Evolutionary conservation across 2,888 invertebrate genomes (phyloP).

Genomic region (Ceratothoa steindachneri): DNA sequence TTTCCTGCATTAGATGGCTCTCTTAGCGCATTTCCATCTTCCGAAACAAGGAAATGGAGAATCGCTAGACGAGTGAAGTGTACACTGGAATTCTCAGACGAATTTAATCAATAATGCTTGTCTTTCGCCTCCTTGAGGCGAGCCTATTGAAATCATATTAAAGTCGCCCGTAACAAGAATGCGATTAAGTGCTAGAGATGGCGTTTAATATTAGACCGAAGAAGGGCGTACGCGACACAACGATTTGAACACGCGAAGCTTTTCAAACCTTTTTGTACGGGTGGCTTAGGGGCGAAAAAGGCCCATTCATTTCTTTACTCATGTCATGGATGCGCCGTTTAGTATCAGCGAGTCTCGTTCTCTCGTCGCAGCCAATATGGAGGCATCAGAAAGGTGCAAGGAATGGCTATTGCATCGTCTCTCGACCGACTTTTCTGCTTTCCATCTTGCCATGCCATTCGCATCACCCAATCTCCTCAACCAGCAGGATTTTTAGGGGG

Average conservation of each 20-base stretch:
- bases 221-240: neutral
- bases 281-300: no score
- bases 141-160: conserved; percentile 45
- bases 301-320: no score
- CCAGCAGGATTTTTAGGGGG: no score
- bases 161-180: conserved; percentile 46
- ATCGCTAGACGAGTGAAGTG: neutral
- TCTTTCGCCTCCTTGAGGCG: conserved; percentile 39
- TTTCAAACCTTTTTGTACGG: conserved; percentile 14
- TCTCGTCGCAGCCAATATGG: conserved; percentile 43
- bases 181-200: conserved; percentile 46
- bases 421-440: conserved; percentile 13
- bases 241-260: no score
- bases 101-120: conserved; percentile 32
- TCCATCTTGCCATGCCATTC: neutral
- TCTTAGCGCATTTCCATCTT: neutral
- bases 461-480: neutral
- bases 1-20: no score
- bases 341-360: conserved; percentile 17
- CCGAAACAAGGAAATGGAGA: neutral
- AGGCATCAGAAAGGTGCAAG: conserved; percentile 42
- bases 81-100: conserved; percentile 20
- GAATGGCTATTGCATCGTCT: conserved; percentile 37
- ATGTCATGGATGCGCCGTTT: no score
- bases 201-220: conserved; percentile 38